These are phyloP conservation scores for Nemoura dubitans DNA, from an alignment of 2,888 invertebrate genomes.

Conservation along the genomic window DNA sequence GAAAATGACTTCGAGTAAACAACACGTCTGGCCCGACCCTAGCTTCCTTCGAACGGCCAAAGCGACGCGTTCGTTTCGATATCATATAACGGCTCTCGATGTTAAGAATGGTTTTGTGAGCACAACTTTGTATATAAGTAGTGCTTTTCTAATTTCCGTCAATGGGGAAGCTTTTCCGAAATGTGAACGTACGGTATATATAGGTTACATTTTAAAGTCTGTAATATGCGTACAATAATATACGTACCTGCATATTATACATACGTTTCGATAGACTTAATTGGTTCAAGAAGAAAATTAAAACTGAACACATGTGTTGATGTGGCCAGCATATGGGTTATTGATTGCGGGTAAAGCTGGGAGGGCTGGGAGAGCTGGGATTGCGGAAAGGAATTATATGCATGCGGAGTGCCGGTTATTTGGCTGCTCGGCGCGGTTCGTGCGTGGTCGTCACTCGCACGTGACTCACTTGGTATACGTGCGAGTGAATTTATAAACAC, in stretches of 20 bases:
- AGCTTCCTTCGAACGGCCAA: neutral
- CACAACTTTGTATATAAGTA: neutral
- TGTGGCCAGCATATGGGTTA: neutral
- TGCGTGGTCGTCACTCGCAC: neutral
- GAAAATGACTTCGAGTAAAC: neutral
- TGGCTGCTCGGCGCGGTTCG: neutral
- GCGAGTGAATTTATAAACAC: slow-evolving; percentile 5
- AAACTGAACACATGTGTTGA: neutral
- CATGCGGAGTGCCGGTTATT: neutral
- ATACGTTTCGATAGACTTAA: neutral
- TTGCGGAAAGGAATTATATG: neutral
- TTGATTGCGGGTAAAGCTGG: neutral
- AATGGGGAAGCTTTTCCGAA: neutral
- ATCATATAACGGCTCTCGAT: neutral
- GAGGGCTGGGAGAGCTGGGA: neutral
- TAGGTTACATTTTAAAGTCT: too few species aligned
- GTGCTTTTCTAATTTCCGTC: neutral
- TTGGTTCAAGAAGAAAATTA: neutral
- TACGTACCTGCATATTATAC: too few species aligned
- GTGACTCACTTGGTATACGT: neutral
- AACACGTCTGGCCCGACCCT: too few species aligned
- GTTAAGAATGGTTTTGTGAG: neutral
- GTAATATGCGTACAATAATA: too few species aligned
- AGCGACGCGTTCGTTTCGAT: neutral
- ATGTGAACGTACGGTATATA: neutral